These are phyloP conservation scores for Craterocephalus amniculus DNA, from an alignment of 2,797 vertebrate species.

Conservation along the genomic window DNA sequence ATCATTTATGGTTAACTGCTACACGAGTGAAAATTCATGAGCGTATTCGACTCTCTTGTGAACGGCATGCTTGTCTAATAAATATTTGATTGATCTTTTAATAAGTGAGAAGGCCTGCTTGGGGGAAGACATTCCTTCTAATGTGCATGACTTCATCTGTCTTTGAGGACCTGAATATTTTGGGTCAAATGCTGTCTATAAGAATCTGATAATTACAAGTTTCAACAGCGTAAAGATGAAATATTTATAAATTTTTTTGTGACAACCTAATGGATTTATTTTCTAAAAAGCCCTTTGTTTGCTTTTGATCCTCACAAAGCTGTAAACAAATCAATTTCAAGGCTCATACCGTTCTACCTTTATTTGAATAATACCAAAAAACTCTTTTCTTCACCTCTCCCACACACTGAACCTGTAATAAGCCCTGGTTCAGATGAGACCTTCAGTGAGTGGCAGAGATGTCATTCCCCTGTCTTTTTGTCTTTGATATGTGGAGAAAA, in stretches of 20 bases:
- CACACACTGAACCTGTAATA: constrained; percentile 10
- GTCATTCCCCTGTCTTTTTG: constrained; percentile 8
- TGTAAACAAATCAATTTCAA: constrained; percentile 25
- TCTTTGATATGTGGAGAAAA: constrained; percentile 28
- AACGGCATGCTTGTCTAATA: constrained; percentile 46
- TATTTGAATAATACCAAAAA: constrained; percentile 17
- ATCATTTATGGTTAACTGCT: constrained; percentile 55
- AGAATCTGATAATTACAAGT: constrained; percentile 4
- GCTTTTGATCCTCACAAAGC: constrained; percentile 12
- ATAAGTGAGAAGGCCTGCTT: constrained; percentile 64
- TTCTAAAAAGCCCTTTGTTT: constrained; percentile 7
- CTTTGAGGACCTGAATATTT: constrained; percentile 32
- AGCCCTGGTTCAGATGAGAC: constrained; percentile 33
- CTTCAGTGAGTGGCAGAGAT: constrained; percentile 29
- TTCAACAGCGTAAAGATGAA: not conserved
- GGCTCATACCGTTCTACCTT: constrained; percentile 12
- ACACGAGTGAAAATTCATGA: constrained; percentile 44
- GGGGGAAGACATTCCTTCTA: constrained; percentile 35
- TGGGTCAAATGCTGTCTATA: constrained; percentile 1
- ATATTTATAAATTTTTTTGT: constrained; percentile 1
- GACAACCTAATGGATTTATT: not conserved
- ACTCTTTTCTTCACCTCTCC: constrained; percentile 17
- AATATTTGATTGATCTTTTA: constrained; percentile 73
- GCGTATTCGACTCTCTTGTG: constrained; percentile 41
- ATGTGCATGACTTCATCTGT: constrained; percentile 37